phyloP scores from a whole-genome alignment of 92 coral and sea anemone species.

The Anthopleura xanthogrammica region DNA sequence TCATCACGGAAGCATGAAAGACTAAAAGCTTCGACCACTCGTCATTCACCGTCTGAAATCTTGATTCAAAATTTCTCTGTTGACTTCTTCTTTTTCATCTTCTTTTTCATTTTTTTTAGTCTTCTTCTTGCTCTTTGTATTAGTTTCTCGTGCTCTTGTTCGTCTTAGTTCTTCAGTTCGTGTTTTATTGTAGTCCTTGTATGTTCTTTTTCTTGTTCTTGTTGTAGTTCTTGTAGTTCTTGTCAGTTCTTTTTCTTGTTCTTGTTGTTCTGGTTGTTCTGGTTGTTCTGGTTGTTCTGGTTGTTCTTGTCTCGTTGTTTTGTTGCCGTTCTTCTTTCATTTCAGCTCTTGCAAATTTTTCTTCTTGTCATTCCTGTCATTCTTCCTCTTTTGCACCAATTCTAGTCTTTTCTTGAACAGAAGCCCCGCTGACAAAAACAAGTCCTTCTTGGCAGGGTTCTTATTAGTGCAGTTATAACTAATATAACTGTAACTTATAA shows the following conservation, averaged over 20 bases:
- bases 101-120: neutral
- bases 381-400: too few relatives aligned
- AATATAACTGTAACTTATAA: too few relatives aligned
- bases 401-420: too few relatives aligned
- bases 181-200: neutral
- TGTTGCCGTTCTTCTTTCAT: neutral
- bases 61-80: neutral
- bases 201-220: neutral
- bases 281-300: neutral
- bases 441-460: too few relatives aligned
- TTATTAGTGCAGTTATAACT: too few relatives aligned
- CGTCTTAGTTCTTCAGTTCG: neutral
- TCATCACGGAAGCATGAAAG: neutral
- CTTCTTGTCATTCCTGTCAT: too few relatives aligned
- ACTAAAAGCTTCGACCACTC: neutral
- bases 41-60: too few relatives aligned
- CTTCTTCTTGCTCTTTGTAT: neutral
- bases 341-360: too few relatives aligned
- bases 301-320: neutral
- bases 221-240: neutral
- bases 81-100: neutral
- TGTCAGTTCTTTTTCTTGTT: neutral
- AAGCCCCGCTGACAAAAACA: too few relatives aligned
- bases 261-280: neutral
- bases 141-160: too few relatives aligned